These are phyloP conservation scores for Drosophila varians DNA, from an alignment of 1,140 invertebrate species.

Conservation along the genomic window DNA sequence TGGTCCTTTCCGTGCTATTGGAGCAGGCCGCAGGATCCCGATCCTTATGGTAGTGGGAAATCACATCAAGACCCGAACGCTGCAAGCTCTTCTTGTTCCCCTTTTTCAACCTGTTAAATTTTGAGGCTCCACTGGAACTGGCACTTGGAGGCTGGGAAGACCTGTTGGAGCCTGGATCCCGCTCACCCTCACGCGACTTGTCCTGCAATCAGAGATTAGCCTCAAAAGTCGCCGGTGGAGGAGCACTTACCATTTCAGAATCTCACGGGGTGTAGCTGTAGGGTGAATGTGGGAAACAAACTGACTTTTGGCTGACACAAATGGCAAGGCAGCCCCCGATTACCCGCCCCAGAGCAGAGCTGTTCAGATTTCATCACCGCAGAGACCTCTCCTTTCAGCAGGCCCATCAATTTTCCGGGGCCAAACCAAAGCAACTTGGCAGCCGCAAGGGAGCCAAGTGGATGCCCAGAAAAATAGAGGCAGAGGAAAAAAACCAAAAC, in stretches of 20 bases:
- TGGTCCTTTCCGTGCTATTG: background rate
- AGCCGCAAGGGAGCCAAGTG: constrained; percentile 69
- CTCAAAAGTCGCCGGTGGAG: background rate
- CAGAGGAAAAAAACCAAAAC: constrained; percentile 22
- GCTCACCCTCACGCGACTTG: background rate
- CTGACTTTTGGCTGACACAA: constrained; percentile 44
- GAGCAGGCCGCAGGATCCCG: background rate
- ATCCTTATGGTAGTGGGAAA: background rate
- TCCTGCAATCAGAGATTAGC: background rate
- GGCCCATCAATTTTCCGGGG: constrained; percentile 54
- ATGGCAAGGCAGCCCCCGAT: constrained; percentile 30
- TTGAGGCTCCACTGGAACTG: background rate
- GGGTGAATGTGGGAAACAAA: constrained; percentile 8
- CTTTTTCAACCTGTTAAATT: background rate
- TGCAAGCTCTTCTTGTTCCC: no score
- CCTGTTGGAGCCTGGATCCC: background rate
- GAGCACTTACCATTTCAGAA: constrained; percentile 20
- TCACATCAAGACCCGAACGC: background rate
- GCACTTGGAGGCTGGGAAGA: background rate
- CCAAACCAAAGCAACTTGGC: constrained; percentile 53
- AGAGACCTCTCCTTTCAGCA: constrained; percentile 63
- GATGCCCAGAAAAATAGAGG: constrained; percentile 33
- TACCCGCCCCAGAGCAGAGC: constrained; percentile 8
- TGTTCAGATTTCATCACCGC: constrained; percentile 51
- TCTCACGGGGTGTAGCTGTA: constrained; percentile 23